Conservation (phyloP, 2,113 vertebrate genomes). For the Pituophis catenifer region DNA sequence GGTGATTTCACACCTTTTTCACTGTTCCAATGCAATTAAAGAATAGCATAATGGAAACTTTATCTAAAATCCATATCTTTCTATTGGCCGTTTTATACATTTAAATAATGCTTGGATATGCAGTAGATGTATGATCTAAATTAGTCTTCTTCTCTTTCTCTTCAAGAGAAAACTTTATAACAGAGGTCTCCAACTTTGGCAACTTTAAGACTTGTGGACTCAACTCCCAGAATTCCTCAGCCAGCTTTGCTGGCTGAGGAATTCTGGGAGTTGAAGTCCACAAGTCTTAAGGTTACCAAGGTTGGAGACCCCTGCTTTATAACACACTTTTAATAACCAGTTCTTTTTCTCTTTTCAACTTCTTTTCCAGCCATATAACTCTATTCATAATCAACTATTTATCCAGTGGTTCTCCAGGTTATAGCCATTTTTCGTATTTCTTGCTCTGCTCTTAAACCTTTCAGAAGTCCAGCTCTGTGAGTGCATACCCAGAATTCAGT, state of each 20-base stretch:
- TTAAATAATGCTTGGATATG: background rate
- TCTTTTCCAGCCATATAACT: background rate
- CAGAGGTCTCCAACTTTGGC: background rate
- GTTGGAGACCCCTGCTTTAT: background rate
- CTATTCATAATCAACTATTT: background rate
- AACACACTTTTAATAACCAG: background rate
- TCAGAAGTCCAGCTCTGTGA: background rate
- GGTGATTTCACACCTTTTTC: background rate
- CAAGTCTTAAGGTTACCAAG: no score
- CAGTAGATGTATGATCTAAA: background rate
- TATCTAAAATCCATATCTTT: background rate
- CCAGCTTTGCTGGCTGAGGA: no score
- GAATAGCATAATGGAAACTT: background rate
- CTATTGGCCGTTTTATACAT: background rate
- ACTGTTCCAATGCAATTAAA: background rate
- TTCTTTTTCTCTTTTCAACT: background rate
- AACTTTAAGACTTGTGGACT: no score
- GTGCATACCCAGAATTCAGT: background rate
- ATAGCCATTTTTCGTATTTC: background rate
- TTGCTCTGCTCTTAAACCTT: background rate
- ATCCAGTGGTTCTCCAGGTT: background rate
- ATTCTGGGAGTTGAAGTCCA: no score
- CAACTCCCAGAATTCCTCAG: no score
- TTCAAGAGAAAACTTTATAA: background rate
- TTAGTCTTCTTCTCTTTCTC: background rate